Base-by-base conservation (phyloP, 1,140 invertebrate species). In the Eumeta japonica region DNA sequence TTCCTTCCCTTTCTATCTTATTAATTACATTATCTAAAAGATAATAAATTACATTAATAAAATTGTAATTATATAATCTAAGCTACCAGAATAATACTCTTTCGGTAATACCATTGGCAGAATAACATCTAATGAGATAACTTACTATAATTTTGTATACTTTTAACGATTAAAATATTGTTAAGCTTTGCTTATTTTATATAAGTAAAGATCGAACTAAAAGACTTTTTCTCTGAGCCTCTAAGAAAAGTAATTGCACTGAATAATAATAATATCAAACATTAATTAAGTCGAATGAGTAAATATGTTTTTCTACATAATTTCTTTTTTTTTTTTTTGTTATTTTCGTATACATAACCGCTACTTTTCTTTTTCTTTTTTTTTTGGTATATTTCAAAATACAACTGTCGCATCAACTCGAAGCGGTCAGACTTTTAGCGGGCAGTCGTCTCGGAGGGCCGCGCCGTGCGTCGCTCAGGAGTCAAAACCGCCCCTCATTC, bases 401-500 rank as follows among this genome's bases (percentile, higher is more conserved):
- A 24, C 20, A 24, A 24, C 20, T 24, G 20, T 5, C 20, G n/a
- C 5, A 5, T 7, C 20, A 5, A 24, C 5, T 24, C 20, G 5
- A 24, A 24, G 20, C 20, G 5, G n/a, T 7, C 5, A 24, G 20
- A n/a, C 5, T 7, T 7, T 7, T 24, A n/a, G 20, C 20, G 20
- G 45, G 54, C 50, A 66, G 59, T n/a, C n/a, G n/a, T n/a, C n/a
- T n/a, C n/a, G n/a, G n/a, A n/a, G n/a, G n/a, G n/a, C n/a, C n/a
- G n/a, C n/a, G n/a, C n/a, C n/a, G n/a, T n/a, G n/a, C n/a, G 53
- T 68, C 67, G 67, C 67, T 72, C 66, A 71, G 52, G 55, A 58
- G 57, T 58, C 59, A 61, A 54, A 38, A 45, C 41, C 44, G 52
- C n/a, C 64, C 65, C 62, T 68, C 67, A 72, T 55, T 68, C 67